phyloP scores from a whole-genome alignment of 2,888 invertebrate species.

The Pristionchus mayeri region DNA sequence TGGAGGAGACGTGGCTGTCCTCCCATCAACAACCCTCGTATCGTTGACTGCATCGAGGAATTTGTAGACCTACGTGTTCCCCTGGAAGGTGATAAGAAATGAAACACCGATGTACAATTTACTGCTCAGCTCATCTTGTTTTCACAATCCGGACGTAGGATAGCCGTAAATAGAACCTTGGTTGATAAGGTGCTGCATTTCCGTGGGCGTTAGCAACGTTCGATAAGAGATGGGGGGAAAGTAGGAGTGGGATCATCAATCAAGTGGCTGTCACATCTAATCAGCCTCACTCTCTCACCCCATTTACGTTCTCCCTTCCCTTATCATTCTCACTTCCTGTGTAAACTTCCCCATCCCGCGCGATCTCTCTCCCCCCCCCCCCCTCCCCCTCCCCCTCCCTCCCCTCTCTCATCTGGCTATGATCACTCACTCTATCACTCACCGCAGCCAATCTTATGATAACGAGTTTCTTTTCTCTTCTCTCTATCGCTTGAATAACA shows the following conservation, averaged over 20 bases:
- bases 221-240: background rate
- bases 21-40: too few species aligned
- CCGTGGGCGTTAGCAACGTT: constrained; percentile 7
- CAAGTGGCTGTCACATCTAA: constrained; percentile 7
- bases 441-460: background rate
- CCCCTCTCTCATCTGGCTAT: background rate
- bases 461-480: constrained; percentile 27
- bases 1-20: too few species aligned
- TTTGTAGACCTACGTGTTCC: too few species aligned
- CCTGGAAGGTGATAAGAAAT: too few species aligned
- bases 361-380: too few species aligned
- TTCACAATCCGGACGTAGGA: background rate
- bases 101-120: too few species aligned
- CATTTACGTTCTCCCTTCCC: constrained; percentile 15
- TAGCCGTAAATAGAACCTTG: background rate
- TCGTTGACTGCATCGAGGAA: too few species aligned
- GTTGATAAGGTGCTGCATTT: background rate
- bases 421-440: constrained; percentile 16
- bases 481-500: constrained; percentile 3
- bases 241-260: constrained; percentile 10
- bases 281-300: constrained; percentile 24
- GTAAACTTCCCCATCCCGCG: constrained; percentile 4
- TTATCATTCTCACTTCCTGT: constrained; percentile 19
- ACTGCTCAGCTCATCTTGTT: too few species aligned
- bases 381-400: background rate